These are phyloP conservation scores for Turnix velox DNA, from an alignment of 2,113 vertebrate genomes.

Conservation along the genomic window DNA sequence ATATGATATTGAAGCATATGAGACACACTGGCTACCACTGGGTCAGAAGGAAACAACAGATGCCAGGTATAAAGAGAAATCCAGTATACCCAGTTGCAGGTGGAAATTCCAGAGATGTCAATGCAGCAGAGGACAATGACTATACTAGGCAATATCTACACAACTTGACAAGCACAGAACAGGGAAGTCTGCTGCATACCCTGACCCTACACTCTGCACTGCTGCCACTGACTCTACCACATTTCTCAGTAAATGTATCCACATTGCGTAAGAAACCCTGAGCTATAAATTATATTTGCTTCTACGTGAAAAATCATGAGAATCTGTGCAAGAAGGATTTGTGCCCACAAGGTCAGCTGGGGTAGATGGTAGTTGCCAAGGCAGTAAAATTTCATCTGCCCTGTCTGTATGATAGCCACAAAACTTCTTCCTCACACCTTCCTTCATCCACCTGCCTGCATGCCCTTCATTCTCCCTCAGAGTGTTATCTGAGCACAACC, in stretches of 20 bases:
- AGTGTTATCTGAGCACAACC: background rate
- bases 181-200: background rate
- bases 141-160: conserved; percentile 58
- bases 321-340: background rate
- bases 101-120: conserved; percentile 62
- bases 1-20: conserved; percentile 48
- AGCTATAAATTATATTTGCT: background rate
- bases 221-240: background rate
- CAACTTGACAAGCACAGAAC: conserved; percentile 45
- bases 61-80: conserved; percentile 68
- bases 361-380: background rate
- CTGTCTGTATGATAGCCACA: background rate
- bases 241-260: background rate
- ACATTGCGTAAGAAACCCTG: conserved; percentile 24
- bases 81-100: conserved; percentile 52
- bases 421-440: background rate
- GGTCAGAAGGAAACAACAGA: conserved; percentile 61
- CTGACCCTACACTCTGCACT: background rate
- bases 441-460: background rate
- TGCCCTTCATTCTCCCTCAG: background rate
- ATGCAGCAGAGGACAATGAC: conserved; percentile 40
- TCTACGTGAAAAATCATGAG: background rate
- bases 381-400: background rate
- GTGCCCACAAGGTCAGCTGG: background rate
- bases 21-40: conserved; percentile 58